Evolutionary conservation across 2,113 vertebrate genomes (phyloP).

Genomic region (Myrmophylax atrothorax): DNA sequence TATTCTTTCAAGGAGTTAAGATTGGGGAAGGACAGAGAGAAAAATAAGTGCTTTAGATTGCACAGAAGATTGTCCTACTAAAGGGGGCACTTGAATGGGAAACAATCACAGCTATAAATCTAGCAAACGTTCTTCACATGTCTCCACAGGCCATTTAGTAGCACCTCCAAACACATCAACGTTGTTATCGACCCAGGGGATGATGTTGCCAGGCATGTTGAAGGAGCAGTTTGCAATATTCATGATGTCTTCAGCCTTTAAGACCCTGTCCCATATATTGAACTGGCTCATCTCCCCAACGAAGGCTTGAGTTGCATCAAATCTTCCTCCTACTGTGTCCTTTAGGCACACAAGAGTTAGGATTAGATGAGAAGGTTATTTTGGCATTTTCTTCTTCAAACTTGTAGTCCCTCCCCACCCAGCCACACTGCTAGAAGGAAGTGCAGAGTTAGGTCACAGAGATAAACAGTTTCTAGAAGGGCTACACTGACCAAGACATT

Average conservation of each 20-base stretch:
- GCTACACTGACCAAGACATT: background rate
- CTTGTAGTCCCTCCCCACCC: background rate
- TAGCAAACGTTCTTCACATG: conserved; percentile 91
- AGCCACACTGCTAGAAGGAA: background rate
- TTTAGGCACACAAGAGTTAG: conserved; percentile 60
- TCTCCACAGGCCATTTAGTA: conserved; percentile 91
- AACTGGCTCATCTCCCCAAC: conserved; percentile 98
- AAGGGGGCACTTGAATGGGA: conserved; percentile 45
- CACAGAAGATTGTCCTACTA: conserved; percentile 60
- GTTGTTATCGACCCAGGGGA: conserved; percentile 94
- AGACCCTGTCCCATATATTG: conserved; percentile 98
- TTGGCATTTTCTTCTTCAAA: background rate
- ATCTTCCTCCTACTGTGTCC: conserved; percentile 94
- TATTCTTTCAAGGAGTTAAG: background rate
- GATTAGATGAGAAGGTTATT: background rate
- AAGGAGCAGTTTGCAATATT: conserved; percentile 95
- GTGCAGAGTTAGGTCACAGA: background rate
- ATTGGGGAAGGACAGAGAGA: background rate
- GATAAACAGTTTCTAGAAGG: background rate
- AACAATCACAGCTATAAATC: conserved; percentile 83
- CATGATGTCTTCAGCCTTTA: conserved; percentile 89
- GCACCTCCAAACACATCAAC: conserved; percentile 95
- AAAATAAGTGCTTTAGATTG: conserved; percentile 44
- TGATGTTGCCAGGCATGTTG: conserved; percentile 96
- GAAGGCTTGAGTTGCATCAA: conserved; percentile 97